Evolutionary conservation across 2,113 vertebrate species (phyloP).

Genomic region (Jaculus jaculus): DNA sequence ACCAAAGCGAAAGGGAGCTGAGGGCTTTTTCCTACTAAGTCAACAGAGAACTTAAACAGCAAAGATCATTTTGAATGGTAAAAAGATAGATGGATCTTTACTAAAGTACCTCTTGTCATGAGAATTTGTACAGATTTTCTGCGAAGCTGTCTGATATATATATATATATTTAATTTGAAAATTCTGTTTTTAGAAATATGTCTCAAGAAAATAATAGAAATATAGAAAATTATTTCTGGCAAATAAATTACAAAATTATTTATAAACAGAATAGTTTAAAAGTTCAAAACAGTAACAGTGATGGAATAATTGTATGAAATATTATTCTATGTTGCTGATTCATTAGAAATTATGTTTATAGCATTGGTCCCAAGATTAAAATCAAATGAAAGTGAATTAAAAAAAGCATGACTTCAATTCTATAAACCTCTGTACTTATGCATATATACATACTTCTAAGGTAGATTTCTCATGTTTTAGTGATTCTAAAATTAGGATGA

Average conservation of each 20-base stretch:
- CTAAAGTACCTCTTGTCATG: background rate
- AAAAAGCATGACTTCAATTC: background rate
- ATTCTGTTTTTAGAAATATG: background rate
- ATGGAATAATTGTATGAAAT: conserved; percentile 11
- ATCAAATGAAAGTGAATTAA: background rate
- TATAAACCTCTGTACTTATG: background rate
- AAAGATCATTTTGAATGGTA: background rate
- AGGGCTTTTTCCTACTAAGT: background rate
- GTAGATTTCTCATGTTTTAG: conserved; percentile 15
- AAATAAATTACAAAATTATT: background rate
- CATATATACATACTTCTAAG: background rate
- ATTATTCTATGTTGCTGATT: background rate
- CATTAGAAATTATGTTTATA: conserved; percentile 37
- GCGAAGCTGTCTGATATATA: background rate
- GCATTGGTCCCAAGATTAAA: background rate
- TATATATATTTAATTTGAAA: background rate
- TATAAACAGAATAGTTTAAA: conserved; percentile 17
- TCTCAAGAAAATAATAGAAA: conserved; percentile 22
- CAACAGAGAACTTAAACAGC: conserved; percentile 3
- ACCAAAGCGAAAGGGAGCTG: conserved; percentile 15
- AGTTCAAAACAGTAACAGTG: background rate
- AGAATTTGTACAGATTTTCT: background rate
- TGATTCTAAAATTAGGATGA: conserved; percentile 39
- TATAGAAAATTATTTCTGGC: conserved; percentile 1
- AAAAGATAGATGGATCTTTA: background rate